Percentiles rank a stretch among this genome's conserved stretches.
phyloP scores from a whole-genome alignment of 2,113 vertebrate species.

The Carassius gibelio region DNA sequence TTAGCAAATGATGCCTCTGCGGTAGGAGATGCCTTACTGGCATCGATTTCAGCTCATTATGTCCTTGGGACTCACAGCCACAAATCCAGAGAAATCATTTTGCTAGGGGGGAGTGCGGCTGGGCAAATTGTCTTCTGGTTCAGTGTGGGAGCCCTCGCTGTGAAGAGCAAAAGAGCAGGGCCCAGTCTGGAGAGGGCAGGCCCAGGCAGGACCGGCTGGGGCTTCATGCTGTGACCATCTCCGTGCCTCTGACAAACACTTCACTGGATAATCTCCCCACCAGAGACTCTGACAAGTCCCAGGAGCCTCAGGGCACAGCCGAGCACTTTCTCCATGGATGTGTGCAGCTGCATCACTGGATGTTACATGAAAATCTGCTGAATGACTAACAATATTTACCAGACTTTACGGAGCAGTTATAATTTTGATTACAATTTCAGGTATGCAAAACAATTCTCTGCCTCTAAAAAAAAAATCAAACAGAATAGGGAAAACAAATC shows the following conservation, averaged over 20 bases:
- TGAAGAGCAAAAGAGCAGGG: slow-evolving; percentile 74
- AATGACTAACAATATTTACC: neutral
- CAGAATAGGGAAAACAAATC: slow-evolving; percentile 19
- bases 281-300: slow-evolving; percentile 72
- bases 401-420: neutral
- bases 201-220: slow-evolving; percentile 71
- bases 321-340: slow-evolving; percentile 48
- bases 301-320: slow-evolving; percentile 58
- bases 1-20: slow-evolving; percentile 54
- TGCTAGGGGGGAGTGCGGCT: slow-evolving; percentile 62
- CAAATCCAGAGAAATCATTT: slow-evolving; percentile 69
- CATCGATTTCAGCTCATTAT: slow-evolving; percentile 77
- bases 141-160: slow-evolving; percentile 72
- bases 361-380: slow-evolving; percentile 21
- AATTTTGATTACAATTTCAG: neutral
- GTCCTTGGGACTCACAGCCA: slow-evolving; percentile 69
- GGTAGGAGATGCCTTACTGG: slow-evolving; percentile 65
- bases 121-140: slow-evolving; percentile 73
- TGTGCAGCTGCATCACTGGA: slow-evolving; percentile 2
- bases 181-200: slow-evolving; percentile 76
- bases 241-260: slow-evolving; percentile 76
- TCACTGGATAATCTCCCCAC: slow-evolving; percentile 76
- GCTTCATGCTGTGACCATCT: slow-evolving; percentile 75
- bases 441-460: neutral
- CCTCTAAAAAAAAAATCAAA: neutral